Evolutionary conservation across 2,888 invertebrate genomes (phyloP), one percentile per base, ranked within the genome.

Genomic region (Bugulina stolonifera): DNA sequence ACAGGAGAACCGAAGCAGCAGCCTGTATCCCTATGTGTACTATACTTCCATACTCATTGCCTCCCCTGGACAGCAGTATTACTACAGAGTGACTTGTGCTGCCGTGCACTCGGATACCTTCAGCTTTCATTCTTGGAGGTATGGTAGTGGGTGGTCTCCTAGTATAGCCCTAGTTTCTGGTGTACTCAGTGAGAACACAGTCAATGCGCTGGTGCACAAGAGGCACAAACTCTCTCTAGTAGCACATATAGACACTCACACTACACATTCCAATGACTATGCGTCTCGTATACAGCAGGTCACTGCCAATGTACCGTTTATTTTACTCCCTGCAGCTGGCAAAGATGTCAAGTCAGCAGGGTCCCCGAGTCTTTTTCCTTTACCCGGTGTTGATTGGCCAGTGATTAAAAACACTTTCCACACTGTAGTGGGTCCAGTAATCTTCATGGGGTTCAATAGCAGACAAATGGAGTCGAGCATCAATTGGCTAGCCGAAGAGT

Each of bases 121-220:
- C 64, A 64, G 64, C 27, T 64, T 64, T 32, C 18, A 32, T 32
- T 34, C 64, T 10, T 64, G 64, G 64, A 27, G 27, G 32, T 5
- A 2, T 18, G 34, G 64, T 18, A 64, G 34, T 32, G 34, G 14
- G 10, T 64, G 64, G 64, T 64, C 64, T 32, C 64, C 64, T 32
- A 34, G 34, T 32, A 64, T 64, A 64, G 64, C 64, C 18, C 10
- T 64, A 22, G 64, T 64, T 29, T 27, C 64, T 32, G 64, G 64
- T 14, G n/a, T 29, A n/a, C 22, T 64, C 10, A 64, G 10, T 64
- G 34, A 64, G 3, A 5, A 18, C 43, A 43, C 43, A 10, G 43
- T 43, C 18, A 43, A 43, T 18, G 18, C 43, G 5, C 43, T 43
- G 43, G 18, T 10, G 43, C 43, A 10, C 18, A 43, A 43, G 43